Evolutionary conservation across 2,888 invertebrate species (phyloP), one percentile per base, ranked within the genome.

Genomic region (Aspidapion aeneum): DNA sequence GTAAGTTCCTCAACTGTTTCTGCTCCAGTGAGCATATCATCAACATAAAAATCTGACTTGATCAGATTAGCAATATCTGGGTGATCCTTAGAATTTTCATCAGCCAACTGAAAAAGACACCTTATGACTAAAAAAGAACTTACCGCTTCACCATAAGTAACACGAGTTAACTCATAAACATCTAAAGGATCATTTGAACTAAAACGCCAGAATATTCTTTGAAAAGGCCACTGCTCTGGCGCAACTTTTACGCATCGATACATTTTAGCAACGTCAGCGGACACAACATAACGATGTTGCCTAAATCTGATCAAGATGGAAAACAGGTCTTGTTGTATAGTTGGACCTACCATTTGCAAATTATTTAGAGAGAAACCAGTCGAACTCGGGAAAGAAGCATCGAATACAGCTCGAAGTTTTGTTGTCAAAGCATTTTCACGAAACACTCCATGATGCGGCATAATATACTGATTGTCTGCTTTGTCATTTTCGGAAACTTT

Each of bases 391-490:
- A 21, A 48, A 5, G 60, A 63, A 2, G 20, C 61, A 48, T 66
- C 63, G 49, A 66, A 66, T 7, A 63, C 66, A 1, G 65, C 61
- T n/a, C 64, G 18, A 1, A 66, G 21, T 56, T 61, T 60, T n/a
- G 66, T 66, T 7, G 64, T 66, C n/a, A 48, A 20, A 18, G 62
- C 59, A 16, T 35, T 20, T 58, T 63, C 48, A 16, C 51, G 56
- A 2, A 60, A 35, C 20, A 66, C 65, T 3, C 64, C 63, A 49
- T 65, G 64, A 55, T 66, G 66, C 1, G 66, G 64, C 55, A 65
- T 55, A 49, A 59, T 64, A 48, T 63, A 66, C n/a, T n/a, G n/a
- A n/a, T n/a, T n/a, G n/a, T n/a, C n/a, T n/a, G n/a, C n/a, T n/a
- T n/a, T n/a, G n/a, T 16, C 16, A 48, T 21, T 18, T 3, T 12